Evolutionary conservation across 2,113 vertebrate species (phyloP).

Genomic region (Rhagologus leucostigma): DNA sequence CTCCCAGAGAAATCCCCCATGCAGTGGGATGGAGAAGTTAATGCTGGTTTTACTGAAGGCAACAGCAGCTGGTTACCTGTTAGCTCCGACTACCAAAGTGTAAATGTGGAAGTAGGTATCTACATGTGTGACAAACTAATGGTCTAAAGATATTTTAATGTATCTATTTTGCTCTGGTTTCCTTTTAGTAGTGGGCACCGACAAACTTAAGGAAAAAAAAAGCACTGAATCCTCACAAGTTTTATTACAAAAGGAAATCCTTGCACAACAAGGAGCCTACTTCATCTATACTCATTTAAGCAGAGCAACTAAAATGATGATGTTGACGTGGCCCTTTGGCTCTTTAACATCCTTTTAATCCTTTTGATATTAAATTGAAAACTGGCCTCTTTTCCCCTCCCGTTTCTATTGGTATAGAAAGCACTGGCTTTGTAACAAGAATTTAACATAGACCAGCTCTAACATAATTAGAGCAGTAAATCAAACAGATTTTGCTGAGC

Average conservation of each 20-base stretch:
- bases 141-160: not conserved
- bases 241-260: not conserved
- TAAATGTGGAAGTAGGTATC: conserved; percentile 88
- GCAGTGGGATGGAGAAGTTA: conserved; percentile 84
- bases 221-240: not conserved
- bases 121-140: not conserved
- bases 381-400: not conserved
- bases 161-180: not conserved
- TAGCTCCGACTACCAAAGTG: conserved; percentile 72
- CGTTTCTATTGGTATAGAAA: not conserved
- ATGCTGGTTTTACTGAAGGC: conserved; percentile 86
- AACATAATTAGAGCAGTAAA: not conserved
- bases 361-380: not conserved
- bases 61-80: conserved; percentile 85
- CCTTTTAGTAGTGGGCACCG: not conserved
- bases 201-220: not conserved
- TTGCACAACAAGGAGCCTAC: not conserved
- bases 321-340: not conserved
- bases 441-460: not conserved
- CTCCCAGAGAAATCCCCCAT: conserved; percentile 86
- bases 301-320: not conserved
- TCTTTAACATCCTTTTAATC: not conserved
- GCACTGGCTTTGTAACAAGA: not conserved
- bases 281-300: not conserved
- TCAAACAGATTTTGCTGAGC: not conserved